Conservation (phyloP, 2,888 invertebrate genomes). For the Tridacna gigas region DNA sequence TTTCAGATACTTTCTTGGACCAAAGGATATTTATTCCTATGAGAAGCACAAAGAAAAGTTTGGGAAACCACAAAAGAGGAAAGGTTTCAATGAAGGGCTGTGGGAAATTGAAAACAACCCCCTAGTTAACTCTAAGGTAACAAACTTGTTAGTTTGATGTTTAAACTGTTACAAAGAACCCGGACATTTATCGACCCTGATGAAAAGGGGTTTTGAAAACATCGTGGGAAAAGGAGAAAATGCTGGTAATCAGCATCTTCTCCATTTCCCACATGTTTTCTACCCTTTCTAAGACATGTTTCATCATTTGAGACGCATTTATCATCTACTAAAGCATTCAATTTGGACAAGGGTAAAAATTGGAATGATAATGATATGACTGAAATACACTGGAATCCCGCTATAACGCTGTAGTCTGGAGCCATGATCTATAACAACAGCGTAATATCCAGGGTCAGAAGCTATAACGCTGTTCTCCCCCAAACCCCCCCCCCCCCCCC, state of each 20-base stretch:
- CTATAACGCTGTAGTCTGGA: no score
- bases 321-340: no score
- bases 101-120: slow-evolving; percentile 93
- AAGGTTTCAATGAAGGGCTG: slow-evolving; percentile 93
- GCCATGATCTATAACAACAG: no score
- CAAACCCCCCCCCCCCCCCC: no score
- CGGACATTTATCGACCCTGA: background rate
- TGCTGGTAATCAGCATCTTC: background rate
- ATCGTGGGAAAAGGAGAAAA: background rate
- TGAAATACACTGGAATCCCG: no score
- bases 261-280: background rate
- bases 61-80: slow-evolving; percentile 91
- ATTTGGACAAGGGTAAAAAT: no score
- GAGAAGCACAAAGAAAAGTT: slow-evolving; percentile 92
- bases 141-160: background rate
- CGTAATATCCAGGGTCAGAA: no score
- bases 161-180: background rate
- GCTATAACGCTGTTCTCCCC: no score
- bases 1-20: slow-evolving; percentile 90
- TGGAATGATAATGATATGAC: no score
- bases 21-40: slow-evolving; percentile 94
- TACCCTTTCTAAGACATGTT: no score
- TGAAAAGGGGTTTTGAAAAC: background rate
- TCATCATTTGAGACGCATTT: no score
- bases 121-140: slow-evolving; percentile 61